Base-by-base conservation (phyloP, 2,113 vertebrate genomes). In the Lepisosteus oculatus region DNA sequence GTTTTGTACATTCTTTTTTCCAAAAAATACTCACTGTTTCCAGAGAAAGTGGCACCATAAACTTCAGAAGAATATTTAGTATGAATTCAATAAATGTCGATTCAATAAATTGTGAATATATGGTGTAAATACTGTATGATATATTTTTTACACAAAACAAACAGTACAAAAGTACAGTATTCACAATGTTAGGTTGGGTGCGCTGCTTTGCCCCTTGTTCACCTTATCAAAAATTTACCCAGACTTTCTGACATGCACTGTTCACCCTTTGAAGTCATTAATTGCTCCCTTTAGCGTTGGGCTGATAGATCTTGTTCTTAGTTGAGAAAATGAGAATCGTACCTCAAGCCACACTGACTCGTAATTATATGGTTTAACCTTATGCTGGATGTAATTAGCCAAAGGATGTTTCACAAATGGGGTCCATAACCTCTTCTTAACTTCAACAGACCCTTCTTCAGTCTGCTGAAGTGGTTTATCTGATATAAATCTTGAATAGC, bases 401-500 rank as follows among this genome's bases (percentile, higher is more conserved):
- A 55, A 73, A 45, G 57, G 65, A 62, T 72, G 63, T 57, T 68
- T n/a, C 17, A 55, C 45, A 55, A 73, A 51, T 44, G 43, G 55
- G 7, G 9, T 67, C 65, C 29, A 4, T 59, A 67, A 57, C 29
- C 42, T 62, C 55, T 47, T 6, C 43, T 14, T 4, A 14, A 13
- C 63, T 14, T 7, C 15, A 43, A 51, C 47, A 51, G 47, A 51
- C 47, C 9, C 47, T 51, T 51, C 47, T 51, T 51, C 47, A 51
- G 47, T 51, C 47, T 5, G 9, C 47, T 51, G 5, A 51, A 51
- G 47, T 51, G 47, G 47, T 51, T 51, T 51, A 51, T 51, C 47
- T 51, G 9, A 51, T 6, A 51, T 9, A 9, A 51, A 29, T 29
- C 29, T 29, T 29, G 29, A 51, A 51, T 51, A 4, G 11, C 66